Conservation (phyloP, 2,888 invertebrate species). For the Drosophila anomalata region DNA sequence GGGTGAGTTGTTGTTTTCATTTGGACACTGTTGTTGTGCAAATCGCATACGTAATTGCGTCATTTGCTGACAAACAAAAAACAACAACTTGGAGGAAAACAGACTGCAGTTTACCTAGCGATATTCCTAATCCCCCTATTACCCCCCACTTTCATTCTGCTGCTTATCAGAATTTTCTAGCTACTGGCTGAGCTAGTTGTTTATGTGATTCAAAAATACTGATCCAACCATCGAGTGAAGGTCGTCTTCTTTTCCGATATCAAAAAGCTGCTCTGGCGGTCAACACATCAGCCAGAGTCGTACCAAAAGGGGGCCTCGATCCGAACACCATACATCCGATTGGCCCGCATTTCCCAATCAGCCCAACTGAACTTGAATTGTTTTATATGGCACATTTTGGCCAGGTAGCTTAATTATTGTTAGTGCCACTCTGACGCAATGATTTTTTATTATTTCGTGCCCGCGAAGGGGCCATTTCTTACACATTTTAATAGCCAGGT, state of each 20-base stretch:
- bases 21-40: conserved; percentile 48
- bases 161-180: conserved; percentile 59
- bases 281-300: conserved; percentile 42
- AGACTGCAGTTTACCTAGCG: conserved; percentile 11
- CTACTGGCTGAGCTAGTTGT: conserved; percentile 8
- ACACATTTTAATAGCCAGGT: conserved; percentile 25
- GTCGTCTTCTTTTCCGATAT: conserved; percentile 56
- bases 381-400: conserved; percentile 38
- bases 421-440: conserved; percentile 49
- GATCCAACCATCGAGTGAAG: conserved; percentile 46
- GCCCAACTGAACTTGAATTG: conserved; percentile 70
- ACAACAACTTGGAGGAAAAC: conserved; percentile 21
- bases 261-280: conserved; percentile 45
- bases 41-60: conserved; percentile 77
- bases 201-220: conserved; percentile 26
- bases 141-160: neutral
- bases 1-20: conserved; percentile 63
- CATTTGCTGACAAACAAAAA: conserved; percentile 52
- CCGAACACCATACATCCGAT: neutral
- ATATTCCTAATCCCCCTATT: neutral
- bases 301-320: neutral
- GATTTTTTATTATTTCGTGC: conserved; percentile 33
- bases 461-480: conserved; percentile 25
- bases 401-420: conserved; percentile 31
- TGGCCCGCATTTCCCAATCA: conserved; percentile 33